Conservation (phyloP, 2,797 vertebrate species). For the Hafferia zeledoni region DNA sequence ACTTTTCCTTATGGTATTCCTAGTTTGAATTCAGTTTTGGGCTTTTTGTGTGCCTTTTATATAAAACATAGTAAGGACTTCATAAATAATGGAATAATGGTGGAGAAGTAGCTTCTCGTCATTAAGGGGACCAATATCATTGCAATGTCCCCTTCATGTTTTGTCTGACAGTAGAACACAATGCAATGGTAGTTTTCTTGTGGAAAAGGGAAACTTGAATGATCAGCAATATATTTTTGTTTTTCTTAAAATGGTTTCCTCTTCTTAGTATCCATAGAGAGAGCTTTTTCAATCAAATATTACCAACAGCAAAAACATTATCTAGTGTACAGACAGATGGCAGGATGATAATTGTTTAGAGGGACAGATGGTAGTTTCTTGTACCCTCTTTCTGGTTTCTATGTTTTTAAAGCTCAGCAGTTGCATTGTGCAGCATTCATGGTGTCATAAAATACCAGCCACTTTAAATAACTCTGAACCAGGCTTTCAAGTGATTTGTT, state of each 20-base stretch:
- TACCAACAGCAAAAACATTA: conserved; percentile 74
- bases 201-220: conserved; percentile 36
- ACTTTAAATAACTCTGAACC: conserved; percentile 75
- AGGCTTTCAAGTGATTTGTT: conserved; percentile 68
- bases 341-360: conserved; percentile 74
- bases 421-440: conserved; percentile 68
- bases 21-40: neutral
- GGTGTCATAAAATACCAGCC: conserved; percentile 72
- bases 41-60: neutral
- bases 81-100: neutral
- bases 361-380: conserved; percentile 80
- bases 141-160: neutral
- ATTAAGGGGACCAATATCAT: neutral
- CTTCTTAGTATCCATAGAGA: conserved; percentile 44
- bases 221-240: conserved; percentile 42
- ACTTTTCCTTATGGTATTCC: neutral
- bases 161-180: neutral
- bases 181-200: neutral
- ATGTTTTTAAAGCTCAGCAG: conserved; percentile 76
- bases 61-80: neutral
- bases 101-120: neutral
- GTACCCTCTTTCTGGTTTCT: conserved; percentile 74
- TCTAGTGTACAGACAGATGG: conserved; percentile 77
- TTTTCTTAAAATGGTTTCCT: conserved; percentile 55
- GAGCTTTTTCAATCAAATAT: conserved; percentile 69